These are phyloP conservation scores for Caenorhabditis macrosperma DNA, from an alignment of 2,888 invertebrate species.

Conservation along the genomic window DNA sequence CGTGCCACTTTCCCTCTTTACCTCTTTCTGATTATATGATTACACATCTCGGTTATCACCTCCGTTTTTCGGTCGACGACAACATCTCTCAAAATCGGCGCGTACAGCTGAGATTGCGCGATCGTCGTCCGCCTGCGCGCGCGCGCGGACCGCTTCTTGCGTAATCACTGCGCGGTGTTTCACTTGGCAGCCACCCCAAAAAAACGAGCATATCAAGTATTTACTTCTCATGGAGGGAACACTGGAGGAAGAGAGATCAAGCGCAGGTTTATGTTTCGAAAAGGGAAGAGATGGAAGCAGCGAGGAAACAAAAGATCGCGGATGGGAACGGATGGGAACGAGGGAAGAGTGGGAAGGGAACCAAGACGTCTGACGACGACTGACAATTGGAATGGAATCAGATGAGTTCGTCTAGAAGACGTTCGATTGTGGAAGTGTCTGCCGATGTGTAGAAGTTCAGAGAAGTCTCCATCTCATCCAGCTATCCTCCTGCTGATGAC, in stretches of 20 bases:
- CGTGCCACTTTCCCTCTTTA: background rate
- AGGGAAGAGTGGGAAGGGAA: background rate
- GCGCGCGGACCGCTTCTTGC: constrained; percentile 13
- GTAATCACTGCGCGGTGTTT: background rate
- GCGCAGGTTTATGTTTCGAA: background rate
- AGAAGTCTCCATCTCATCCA: no score
- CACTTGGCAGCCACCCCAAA: background rate
- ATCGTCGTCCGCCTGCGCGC: background rate
- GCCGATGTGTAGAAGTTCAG: no score
- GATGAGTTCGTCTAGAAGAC: no score
- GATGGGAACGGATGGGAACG: background rate
- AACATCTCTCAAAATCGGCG: constrained; percentile 6
- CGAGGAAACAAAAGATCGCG: background rate
- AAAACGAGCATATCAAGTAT: constrained; percentile 43
- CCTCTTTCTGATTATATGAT: background rate
- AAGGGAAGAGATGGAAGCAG: background rate
- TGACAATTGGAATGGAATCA: no score
- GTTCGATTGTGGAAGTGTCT: no score
- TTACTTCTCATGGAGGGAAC: constrained; percentile 1
- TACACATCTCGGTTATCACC: constrained; percentile 13
- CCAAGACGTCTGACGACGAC: no score
- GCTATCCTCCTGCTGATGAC: no score
- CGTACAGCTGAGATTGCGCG: background rate
- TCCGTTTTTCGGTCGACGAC: background rate
- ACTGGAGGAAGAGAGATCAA: background rate